phyloP scores from a whole-genome alignment of 2,113 vertebrate species.

The Ginglymostoma cirratum region DNA sequence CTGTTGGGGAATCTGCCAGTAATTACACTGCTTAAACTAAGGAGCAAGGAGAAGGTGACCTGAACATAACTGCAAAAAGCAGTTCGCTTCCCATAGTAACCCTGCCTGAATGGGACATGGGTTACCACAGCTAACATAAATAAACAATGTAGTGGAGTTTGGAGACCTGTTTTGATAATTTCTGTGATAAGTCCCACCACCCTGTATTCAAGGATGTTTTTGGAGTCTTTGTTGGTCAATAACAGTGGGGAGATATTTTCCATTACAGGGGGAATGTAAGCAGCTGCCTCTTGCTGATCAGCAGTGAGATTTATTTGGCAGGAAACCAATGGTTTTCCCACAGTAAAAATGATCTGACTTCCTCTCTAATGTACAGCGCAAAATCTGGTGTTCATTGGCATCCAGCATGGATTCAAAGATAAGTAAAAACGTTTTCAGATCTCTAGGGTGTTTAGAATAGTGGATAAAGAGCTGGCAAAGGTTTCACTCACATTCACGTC shows the following conservation, averaged over 20 bases:
- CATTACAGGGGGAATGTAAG: constrained; percentile 46
- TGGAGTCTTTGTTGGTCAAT: constrained; percentile 56
- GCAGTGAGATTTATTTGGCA: constrained; percentile 57
- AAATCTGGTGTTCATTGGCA: constrained; percentile 39
- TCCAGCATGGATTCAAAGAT: not conserved
- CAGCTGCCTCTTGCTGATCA: constrained; percentile 60
- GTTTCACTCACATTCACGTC: not conserved
- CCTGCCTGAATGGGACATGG: constrained; percentile 43
- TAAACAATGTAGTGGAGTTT: constrained; percentile 46
- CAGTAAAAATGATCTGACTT: constrained; percentile 47
- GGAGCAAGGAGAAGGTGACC: constrained; percentile 27
- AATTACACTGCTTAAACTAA: constrained; percentile 5
- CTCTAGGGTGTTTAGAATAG: not conserved
- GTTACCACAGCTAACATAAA: constrained; percentile 58
- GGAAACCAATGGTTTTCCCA: constrained; percentile 48
- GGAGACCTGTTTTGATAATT: constrained; percentile 52
- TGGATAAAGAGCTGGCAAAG: constrained; percentile 4
- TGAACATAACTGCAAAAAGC: constrained; percentile 18
- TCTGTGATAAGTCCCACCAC: constrained; percentile 50
- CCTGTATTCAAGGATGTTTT: constrained; percentile 58
- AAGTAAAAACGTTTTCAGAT: constrained; percentile 30
- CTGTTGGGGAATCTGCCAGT: constrained; percentile 17
- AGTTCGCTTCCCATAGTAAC: constrained; percentile 32
- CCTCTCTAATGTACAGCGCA: constrained; percentile 40
- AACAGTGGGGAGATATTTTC: constrained; percentile 55